Conservation (phyloP, 2,113 vertebrate genomes). For the Corythornis cristatus region DNA sequence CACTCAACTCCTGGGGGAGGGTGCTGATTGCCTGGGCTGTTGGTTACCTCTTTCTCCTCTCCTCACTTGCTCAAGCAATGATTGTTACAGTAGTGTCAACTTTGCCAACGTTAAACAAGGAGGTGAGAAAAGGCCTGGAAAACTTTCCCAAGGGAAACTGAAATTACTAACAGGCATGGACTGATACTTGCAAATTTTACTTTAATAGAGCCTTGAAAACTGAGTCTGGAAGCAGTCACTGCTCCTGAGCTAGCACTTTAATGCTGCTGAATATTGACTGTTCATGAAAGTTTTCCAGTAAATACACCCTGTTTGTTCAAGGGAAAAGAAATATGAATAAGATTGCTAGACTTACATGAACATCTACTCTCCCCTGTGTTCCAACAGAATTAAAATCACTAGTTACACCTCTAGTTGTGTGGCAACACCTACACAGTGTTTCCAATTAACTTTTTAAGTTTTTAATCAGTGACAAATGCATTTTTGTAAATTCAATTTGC, state of each 20-base stretch:
- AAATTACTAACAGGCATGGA: background rate
- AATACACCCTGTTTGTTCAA: background rate
- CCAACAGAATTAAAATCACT: constrained; percentile 74
- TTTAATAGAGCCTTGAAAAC: background rate
- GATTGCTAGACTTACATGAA: background rate
- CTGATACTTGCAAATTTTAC: background rate
- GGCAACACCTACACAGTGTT: constrained; percentile 84
- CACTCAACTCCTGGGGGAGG: constrained; percentile 68
- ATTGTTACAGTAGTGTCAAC: constrained; percentile 38
- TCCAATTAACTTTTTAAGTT: constrained; percentile 86
- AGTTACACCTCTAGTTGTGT: constrained; percentile 83
- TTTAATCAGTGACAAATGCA: constrained; percentile 86
- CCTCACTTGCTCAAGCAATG: constrained; percentile 33
- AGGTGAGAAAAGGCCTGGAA: background rate
- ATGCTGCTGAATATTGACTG: background rate
- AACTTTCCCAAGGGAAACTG: background rate
- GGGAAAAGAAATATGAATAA: background rate
- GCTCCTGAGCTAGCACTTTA: background rate
- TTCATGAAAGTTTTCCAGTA: background rate
- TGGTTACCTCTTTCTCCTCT: constrained; percentile 43
- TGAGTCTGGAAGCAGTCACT: background rate
- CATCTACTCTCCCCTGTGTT: background rate
- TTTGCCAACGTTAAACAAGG: constrained; percentile 6
- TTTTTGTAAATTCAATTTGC: constrained; percentile 87
- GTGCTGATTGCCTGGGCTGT: constrained; percentile 55